phyloP scores from a whole-genome alignment of 2,113 vertebrate genomes.

The human (Homo sapiens) region GRCh38 chr4:41155001-41155500 shows the following conservation, averaged over 20 bases:
- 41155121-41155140: not conserved
- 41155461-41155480: not conserved
- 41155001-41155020: not conserved
- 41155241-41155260: not conserved
- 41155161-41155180: constrained; percentile 2
- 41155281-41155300: not conserved
- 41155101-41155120: not conserved
- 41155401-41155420: not conserved
- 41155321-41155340: not conserved
- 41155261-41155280: not conserved
- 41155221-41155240: not conserved
- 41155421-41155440: not conserved
- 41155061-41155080: constrained; percentile 18
- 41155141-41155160: not conserved
- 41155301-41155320: not conserved
- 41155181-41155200: not conserved
- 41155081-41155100: not conserved
- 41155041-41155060: constrained; percentile 4
- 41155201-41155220: constrained; percentile 29
- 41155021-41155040: not conserved
- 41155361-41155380: not conserved
- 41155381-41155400: not conserved
- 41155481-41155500: not conserved
- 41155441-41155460: not conserved
- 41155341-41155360: not conserved